Evolutionary conservation across 2,113 vertebrate species (phyloP), one percentile per base, ranked within the genome.

Genomic region (Tauraco erythrolophus): DNA sequence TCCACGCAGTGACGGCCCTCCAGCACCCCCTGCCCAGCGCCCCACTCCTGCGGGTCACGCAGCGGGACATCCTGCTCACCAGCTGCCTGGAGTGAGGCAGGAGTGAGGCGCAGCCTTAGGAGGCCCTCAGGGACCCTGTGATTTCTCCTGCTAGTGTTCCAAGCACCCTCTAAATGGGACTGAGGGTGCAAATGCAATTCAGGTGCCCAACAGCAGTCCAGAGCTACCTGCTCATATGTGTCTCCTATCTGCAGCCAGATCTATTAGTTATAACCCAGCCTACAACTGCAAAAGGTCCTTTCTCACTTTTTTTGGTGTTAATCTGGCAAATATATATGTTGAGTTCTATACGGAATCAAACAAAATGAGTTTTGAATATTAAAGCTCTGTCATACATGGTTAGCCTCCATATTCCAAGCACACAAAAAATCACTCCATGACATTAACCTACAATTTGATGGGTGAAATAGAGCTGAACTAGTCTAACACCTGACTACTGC

Each of bases 41-140:
- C 27, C 24, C 3, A 2, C 50, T 56, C 64, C 39, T 31, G 57
- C 33, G 11, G 4, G 14, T 19, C 39, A 11, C 31, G 39, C 19
- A 4, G 14, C 3, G 4, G 16, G 72, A 8, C 10, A 10, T 6
- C 11, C 1, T 3, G 23, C 39, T 30, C 27, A 6, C 7, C n/a
- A 24, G 6, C 37, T 33, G 31, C 60, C 25, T 9, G 41, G n/a
- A 27, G 72, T 10, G 17, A 27, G 12, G 35, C 62, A 28, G 21
- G 28, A 28, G 35, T 3, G 7, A 57, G 46, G 25, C 10, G 61
- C 43, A 11, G 43, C 5, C 0, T 4, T 5, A 25, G 28, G 41
- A 25, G 45, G 25, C 33, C 21, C 72, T 19, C 9, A 31, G 10
- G 24, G 28, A 14, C 33, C 85, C 57, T 16, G 22, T 14, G 37